These are phyloP conservation scores for Drosophila helvetica DNA, from an alignment of 2,888 invertebrate species.

Conservation along the genomic window DNA sequence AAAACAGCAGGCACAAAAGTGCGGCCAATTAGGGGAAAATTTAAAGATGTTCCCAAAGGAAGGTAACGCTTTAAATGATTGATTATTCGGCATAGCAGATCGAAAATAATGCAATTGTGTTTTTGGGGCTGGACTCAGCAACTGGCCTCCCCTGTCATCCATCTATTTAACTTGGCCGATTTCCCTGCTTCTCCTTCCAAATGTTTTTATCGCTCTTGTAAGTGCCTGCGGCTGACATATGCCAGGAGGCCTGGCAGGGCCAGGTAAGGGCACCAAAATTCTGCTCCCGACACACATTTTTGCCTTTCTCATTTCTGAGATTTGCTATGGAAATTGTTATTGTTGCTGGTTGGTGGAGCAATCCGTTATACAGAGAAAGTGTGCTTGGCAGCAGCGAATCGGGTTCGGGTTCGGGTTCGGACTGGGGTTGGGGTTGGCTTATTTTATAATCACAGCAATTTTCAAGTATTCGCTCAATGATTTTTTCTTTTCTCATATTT, in stretches of 20 bases:
- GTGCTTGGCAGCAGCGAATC: conserved; percentile 58
- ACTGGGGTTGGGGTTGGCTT: conserved; percentile 47
- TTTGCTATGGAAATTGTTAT: conserved; percentile 69
- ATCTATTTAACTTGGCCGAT: conserved; percentile 44
- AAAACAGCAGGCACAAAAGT: conserved; percentile 10
- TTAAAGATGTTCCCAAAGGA: conserved; percentile 50
- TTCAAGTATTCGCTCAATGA: conserved; percentile 34
- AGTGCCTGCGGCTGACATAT: conserved; percentile 51
- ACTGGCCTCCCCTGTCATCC: conserved; percentile 41
- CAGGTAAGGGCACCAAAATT: neutral
- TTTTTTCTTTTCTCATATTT: conserved; percentile 40
- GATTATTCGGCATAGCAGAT: conserved; percentile 46
- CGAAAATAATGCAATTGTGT: neutral
- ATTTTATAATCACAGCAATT: conserved; percentile 67
- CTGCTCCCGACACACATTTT: conserved; percentile 23
- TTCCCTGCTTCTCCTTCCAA: neutral
- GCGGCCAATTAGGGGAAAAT: conserved; percentile 54
- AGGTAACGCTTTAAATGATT: conserved; percentile 61
- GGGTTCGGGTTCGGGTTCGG: conserved; percentile 6
- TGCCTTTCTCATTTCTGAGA: conserved; percentile 31
- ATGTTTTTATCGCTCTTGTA: conserved; percentile 25
- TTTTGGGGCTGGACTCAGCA: neutral
- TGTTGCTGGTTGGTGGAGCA: conserved; percentile 39
- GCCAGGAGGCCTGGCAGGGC: conserved; percentile 22
- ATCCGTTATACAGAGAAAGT: conserved; percentile 12